phyloP scores from a whole-genome alignment of 1,140 invertebrate genomes.

The Pararge aegeria region DNA sequence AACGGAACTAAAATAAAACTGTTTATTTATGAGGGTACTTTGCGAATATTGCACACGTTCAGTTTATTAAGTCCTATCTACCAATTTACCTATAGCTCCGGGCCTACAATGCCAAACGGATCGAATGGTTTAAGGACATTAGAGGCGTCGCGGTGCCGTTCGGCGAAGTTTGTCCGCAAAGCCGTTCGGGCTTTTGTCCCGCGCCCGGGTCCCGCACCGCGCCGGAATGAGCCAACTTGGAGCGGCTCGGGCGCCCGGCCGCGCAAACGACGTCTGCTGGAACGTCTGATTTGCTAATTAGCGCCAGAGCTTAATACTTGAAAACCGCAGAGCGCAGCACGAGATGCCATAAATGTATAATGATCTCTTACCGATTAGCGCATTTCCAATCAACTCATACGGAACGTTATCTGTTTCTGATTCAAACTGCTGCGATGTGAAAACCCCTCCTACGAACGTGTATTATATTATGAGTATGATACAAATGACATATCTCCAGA shows the following conservation, averaged over 20 bases:
- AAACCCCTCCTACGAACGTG: too few species aligned
- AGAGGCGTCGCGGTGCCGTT: constrained; percentile 34
- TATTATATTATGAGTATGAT: too few species aligned
- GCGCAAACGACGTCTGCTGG: background rate
- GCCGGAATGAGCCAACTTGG: constrained; percentile 30
- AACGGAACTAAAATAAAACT: too few species aligned
- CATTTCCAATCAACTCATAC: too few species aligned
- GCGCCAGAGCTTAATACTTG: background rate
- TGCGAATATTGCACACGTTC: too few species aligned
- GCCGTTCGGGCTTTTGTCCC: constrained; percentile 31
- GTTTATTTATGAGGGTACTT: too few species aligned
- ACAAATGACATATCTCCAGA: too few species aligned
- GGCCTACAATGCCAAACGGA: constrained; percentile 25
- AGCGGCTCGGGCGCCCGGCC: constrained; percentile 1
- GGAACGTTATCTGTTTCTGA: too few species aligned
- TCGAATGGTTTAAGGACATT: constrained; percentile 34
- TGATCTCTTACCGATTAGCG: too few species aligned
- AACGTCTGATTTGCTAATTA: background rate
- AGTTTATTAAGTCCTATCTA: background rate
- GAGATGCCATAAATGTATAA: too few species aligned
- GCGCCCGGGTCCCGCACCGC: constrained; percentile 21
- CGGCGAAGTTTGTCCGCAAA: constrained; percentile 36
- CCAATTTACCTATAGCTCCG: background rate
- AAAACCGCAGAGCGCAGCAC: background rate
- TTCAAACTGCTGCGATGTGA: too few species aligned